Percentiles rank a stretch among this genome's conserved stretches.
These are phyloP conservation scores for Trigoniulus corallinus DNA, from an alignment of 1,140 invertebrate species.

Conservation along the genomic window DNA sequence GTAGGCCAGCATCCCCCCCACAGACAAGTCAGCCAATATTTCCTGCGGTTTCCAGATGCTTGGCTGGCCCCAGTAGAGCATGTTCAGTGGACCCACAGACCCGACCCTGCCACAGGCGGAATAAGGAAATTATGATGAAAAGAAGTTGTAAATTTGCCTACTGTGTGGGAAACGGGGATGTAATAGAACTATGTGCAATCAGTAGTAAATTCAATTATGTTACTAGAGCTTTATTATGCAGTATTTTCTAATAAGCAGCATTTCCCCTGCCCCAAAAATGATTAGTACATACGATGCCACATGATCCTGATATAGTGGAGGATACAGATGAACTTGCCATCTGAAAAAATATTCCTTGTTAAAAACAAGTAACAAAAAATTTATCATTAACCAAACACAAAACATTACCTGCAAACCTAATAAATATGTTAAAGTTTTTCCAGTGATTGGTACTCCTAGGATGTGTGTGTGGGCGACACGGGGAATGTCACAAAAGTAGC, in stretches of 20 bases:
- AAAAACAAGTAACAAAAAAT: background rate
- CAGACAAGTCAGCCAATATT: too few relatives aligned
- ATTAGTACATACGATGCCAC: slow-evolving; percentile 28
- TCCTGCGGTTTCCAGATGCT: too few relatives aligned
- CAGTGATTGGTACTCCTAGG: slow-evolving; percentile 34
- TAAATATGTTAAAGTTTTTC: slow-evolving; percentile 36
- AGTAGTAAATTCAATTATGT: too few relatives aligned
- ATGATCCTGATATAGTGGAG: slow-evolving; percentile 21
- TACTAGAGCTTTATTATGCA: too few relatives aligned
- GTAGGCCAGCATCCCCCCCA: too few relatives aligned
- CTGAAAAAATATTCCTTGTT: background rate
- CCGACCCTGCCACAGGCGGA: too few relatives aligned
- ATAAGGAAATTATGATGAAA: too few relatives aligned
- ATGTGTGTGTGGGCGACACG: slow-evolving; percentile 31
- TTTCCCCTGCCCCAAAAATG: too few relatives aligned
- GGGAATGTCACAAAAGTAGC: slow-evolving; percentile 36
- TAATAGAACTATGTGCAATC: background rate
- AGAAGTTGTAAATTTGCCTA: too few relatives aligned
- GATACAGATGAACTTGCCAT: slow-evolving; percentile 22
- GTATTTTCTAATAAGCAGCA: too few relatives aligned
- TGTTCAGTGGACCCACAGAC: too few relatives aligned
- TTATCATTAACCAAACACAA: background rate
- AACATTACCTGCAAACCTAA: slow-evolving; percentile 31
- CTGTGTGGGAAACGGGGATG: background rate
- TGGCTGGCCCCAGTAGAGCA: too few relatives aligned